Base-by-base conservation (phyloP, 1,140 invertebrate species). In the Aethina tumida region DNA sequence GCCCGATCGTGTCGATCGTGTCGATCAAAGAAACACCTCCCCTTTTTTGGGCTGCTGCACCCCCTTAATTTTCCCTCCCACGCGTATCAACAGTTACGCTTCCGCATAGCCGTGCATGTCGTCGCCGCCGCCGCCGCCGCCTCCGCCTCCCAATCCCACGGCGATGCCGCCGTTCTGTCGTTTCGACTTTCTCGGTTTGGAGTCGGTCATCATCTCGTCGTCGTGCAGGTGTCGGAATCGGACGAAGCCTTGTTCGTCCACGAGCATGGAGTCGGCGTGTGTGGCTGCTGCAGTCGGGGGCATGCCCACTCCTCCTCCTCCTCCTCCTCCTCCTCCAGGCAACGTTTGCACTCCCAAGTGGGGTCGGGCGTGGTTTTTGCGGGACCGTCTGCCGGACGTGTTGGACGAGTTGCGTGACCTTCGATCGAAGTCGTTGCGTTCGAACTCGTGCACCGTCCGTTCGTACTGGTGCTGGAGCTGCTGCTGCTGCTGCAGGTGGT, bases 171-270 rank as follows among this genome's bases (percentile, higher is more conserved):
- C 43, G 25, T 42, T 43, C 16, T 54, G 49, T 9, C 45, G 38
- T 35, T 49, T 54, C 13, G 27, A 35, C 19, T 50, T 47, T 21
- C 47, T 54, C 2, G 46, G 47, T 16, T 55, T 50, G 7, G 50
- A 48, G 25, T 30, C 17, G n/a, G n/a, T n/a, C n/a, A n/a, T n/a
- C n/a, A n/a, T n/a, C 3, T 39, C 35, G 15, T 50, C 42, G 16
- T 55, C 53, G 39, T 57, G 53, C 49, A 60, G 46, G n/a, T 58
- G 54, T 35, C 83, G 69, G 64, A 88, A 89, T 33, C 85, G 68
- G 2, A 88, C 77, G 56, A 89, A 87, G 1, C 85, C 84, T 48
- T 86, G 81, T 50, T 90, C 85, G 42, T 83, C 83, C 4, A 87
- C 83, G 26, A 89, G 64, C 82, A 88, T 87, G 38, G 58, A 39